Evolutionary conservation across 2,113 vertebrate genomes (phyloP), one percentile per base, ranked within the genome.

Genomic region (Chaetura pelagica): DNA sequence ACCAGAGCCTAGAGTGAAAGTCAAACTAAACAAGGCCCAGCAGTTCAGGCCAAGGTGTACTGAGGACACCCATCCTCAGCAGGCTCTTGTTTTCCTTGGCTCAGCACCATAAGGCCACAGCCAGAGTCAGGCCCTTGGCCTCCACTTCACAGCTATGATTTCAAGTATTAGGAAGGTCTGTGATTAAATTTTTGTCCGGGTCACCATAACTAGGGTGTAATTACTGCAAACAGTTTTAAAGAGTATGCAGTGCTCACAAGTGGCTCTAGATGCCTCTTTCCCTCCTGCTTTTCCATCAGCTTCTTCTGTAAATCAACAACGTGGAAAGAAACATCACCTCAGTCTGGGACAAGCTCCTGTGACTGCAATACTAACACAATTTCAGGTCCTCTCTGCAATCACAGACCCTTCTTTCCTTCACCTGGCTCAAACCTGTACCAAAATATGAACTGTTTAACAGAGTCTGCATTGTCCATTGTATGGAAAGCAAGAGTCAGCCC

Each of bases 141-240:
- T 15, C 69, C 81, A 89, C 96, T 84, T 95, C 96, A 94, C 93
- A 81, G 92, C 91, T 79, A 57, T 92, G 94, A 95, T 84, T 91
- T 84, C 78, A 95, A 95, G 87, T 14, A 85, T 73, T 75, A 96
- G 93, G 94, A 94, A 96, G 93, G 91, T 54, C 54, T 72, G 86
- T 30, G 80, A 96, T 93, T 96, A 95, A 97, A 89, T 93, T 95
- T 95, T 94, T 96, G 94, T 94, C 87, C 40, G 26, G 96, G 97
- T 97, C 96, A 95, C 96, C 86, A 42, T 66, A 96, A 91, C 87
- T 94, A 0, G 14, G 74, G 79, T 88, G 72, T 92, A 95, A 97
- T 86, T 78, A 95, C 78, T 71, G 92, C 91, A 94, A 90, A 96
- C 84, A 82, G 71, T 61, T 76, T 19, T 14, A 63, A 96, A 83